These are phyloP conservation scores for Ctenoplectra terminalis DNA, from an alignment of 1,140 invertebrate species.

Conservation along the genomic window DNA sequence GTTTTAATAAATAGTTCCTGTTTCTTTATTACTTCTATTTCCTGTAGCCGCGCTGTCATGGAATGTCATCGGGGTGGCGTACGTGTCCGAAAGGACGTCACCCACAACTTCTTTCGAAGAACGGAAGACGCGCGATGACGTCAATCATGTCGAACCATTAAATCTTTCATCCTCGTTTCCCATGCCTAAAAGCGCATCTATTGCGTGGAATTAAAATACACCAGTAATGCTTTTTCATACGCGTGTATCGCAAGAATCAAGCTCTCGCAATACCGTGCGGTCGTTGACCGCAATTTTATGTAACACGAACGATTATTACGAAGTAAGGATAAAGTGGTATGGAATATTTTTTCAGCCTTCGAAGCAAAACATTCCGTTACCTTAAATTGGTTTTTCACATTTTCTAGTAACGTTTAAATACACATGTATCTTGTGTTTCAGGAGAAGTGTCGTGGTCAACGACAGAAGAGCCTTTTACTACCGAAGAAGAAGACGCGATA, in stretches of 20 bases:
- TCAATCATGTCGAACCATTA: slow-evolving; percentile 7
- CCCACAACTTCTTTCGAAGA: slow-evolving; percentile 1
- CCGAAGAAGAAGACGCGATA: slow-evolving; percentile 78
- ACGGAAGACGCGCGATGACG: slow-evolving; percentile 15
- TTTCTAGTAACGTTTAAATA: not conserved
- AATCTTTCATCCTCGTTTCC: not conserved
- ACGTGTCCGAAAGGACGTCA: slow-evolving; percentile 40
- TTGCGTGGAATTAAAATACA: not conserved
- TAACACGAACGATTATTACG: slow-evolving; percentile 15
- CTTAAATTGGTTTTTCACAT: too few relatives aligned
- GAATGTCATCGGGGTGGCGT: slow-evolving; percentile 26
- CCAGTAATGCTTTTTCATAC: not conserved
- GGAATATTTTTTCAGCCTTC: not conserved
- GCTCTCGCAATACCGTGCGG: not conserved
- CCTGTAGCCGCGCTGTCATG: not conserved
- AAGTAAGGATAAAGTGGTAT: not conserved
- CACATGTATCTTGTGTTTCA: slow-evolving; percentile 16
- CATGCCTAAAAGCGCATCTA: not conserved
- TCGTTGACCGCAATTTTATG: slow-evolving; percentile 21
- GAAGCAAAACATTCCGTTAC: not conserved
- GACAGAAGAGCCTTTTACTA: slow-evolving; percentile 63
- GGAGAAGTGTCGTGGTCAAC: slow-evolving; percentile 64
- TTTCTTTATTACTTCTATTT: not conserved
- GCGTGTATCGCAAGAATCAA: not conserved
- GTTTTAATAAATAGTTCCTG: too few relatives aligned